Evolutionary conservation across 2,888 invertebrate species (phyloP).

Genomic region (Melieria picta): DNA sequence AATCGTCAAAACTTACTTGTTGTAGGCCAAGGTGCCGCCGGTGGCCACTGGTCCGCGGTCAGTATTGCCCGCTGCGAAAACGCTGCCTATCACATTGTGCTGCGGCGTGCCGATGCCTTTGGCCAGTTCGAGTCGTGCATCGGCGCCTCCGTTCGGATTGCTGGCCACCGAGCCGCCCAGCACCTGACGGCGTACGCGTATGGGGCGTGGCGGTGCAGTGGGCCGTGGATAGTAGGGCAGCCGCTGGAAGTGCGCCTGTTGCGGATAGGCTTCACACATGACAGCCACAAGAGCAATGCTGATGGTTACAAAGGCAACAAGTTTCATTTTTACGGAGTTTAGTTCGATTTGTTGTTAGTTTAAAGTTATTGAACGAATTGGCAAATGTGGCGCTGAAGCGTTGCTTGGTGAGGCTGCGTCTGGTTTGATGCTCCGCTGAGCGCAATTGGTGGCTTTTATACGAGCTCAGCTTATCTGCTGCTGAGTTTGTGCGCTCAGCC

Average conservation of each 20-base stretch:
- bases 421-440: not conserved
- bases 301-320: conserved; percentile 1
- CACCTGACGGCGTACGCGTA: conserved; percentile 49
- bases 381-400: not conserved
- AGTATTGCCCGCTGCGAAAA: conserved; percentile 48
- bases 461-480: not conserved
- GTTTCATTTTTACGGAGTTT: too few relatives aligned
- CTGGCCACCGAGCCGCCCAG: conserved; percentile 46
- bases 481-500: not conserved
- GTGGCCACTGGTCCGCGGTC: conserved; percentile 44
- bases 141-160: conserved; percentile 52
- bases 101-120: conserved; percentile 54
- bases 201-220: conserved; percentile 25
- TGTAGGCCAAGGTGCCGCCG: conserved; percentile 44
- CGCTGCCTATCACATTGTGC: conserved; percentile 54
- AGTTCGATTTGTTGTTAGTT: not conserved
- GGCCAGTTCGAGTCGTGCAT: conserved; percentile 51
- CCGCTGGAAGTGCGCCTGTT: conserved; percentile 19
- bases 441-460: not conserved
- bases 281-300: conserved; percentile 1
- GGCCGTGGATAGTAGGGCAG: conserved; percentile 44
- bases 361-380: not conserved
- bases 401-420: not conserved
- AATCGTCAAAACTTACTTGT: conserved; percentile 39
- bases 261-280: conserved; percentile 29